Evolutionary conservation across 2,797 vertebrate species (phyloP), one percentile per base, ranked within the genome.

Genomic region (Molossus alvarezi): DNA sequence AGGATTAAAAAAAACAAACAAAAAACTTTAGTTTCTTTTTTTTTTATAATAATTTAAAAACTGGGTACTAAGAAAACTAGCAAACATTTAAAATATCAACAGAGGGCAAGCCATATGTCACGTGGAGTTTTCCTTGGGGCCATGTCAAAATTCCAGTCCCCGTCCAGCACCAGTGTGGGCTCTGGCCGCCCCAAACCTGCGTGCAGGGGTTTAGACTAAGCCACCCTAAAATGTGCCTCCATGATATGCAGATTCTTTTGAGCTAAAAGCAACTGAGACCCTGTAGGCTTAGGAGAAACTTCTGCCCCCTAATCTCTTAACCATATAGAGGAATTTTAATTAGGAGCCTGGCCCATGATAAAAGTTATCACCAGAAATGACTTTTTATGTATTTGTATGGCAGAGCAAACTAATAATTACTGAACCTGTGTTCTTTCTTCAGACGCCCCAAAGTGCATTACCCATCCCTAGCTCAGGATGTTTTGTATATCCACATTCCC

Each of bases 91-190:
- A 25, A 92, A 77, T 15, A 53, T 3, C 21, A 18, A 71, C 18
- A 53, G 71, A 2, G 65, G 20, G n/a, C n/a, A 6, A 79, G 65
- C n/a, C 45, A 1, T 85, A 58, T 75, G 23, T n/a, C 21, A 29
- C 0, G 0, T 0, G 10, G 14, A 62, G 41, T 37, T 37, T 4
- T 37, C 5, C 21, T 18, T 0, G 0, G 23, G 58, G 14, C 23
- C 23, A 15, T 17, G 0, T 67, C n/a, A 58, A 82, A 53, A 57
- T 20, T 41, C 11, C 21, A 45, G 88, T 2, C 14, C 27, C 60
- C 58, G 4, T 17, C 9, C 15, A 5, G 48, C 21, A 45, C 14
- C 51, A 27, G 57, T 0, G 0, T 0, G 6, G 62, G 33, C n/a
- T 57, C 65, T 9, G 17, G 17, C 65, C 29, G 9, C 65, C n/a